These are phyloP conservation scores for Lepilemur ruficaudatus DNA, from an alignment of 2,797 vertebrate genomes.

Conservation along the genomic window DNA sequence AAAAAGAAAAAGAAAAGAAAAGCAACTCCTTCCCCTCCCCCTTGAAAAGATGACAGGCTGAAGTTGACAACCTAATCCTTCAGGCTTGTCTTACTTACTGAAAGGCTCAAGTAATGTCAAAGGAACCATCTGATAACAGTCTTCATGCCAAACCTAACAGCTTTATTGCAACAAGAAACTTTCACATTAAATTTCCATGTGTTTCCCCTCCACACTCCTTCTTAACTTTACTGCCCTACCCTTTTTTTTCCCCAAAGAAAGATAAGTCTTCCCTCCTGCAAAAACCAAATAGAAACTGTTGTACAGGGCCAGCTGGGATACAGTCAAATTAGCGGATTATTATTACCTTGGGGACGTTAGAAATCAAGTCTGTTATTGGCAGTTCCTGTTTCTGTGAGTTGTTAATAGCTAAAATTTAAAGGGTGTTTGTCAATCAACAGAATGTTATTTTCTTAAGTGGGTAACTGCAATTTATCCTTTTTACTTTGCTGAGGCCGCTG, in stretches of 20 bases:
- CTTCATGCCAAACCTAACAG: conserved; percentile 84
- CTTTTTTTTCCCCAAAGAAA: conserved; percentile 17
- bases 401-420: conserved; percentile 85
- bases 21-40: neutral
- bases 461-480: conserved; percentile 58
- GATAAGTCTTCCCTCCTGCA: conserved; percentile 57
- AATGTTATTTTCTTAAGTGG: conserved; percentile 80
- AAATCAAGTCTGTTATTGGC: conserved; percentile 85
- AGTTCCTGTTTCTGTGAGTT: conserved; percentile 83
- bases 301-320: conserved; percentile 79
- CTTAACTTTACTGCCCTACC: neutral
- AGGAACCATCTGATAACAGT: conserved; percentile 82
- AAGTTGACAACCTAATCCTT: conserved; percentile 89
- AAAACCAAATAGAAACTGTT: conserved; percentile 76
- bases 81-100: conserved; percentile 83
- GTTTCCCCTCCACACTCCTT: conserved; percentile 54
- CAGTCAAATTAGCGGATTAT: conserved; percentile 84
- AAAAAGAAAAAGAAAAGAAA: conserved; percentile 54
- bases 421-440: conserved; percentile 81
- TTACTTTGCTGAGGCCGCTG: conserved; percentile 65
- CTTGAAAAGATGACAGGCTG: conserved; percentile 83
- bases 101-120: conserved; percentile 83
- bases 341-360: conserved; percentile 84
- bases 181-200: conserved; percentile 79
- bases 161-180: conserved; percentile 83